Evolutionary conservation across 2,113 vertebrate genomes (phyloP).

Genomic region (Odontesthes bonariensis): DNA sequence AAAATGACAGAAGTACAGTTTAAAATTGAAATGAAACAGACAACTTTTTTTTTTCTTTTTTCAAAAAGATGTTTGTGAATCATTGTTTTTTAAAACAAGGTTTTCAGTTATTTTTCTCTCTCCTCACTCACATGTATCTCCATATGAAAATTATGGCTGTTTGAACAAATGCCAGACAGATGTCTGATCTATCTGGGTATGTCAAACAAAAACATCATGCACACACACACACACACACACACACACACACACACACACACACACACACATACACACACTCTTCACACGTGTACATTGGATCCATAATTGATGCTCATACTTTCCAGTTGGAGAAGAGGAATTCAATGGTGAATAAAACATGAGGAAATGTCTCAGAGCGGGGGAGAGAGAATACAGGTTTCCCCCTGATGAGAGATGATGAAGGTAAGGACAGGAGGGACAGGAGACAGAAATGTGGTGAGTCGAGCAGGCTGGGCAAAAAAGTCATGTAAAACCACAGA

Average conservation of each 20-base stretch:
- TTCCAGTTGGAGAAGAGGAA: slow-evolving; percentile 45
- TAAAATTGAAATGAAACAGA: too few relatives aligned
- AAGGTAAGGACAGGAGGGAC: slow-evolving; percentile 21
- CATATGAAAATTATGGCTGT: slow-evolving; percentile 4
- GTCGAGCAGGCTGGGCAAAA: background rate
- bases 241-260: slow-evolving; percentile 1
- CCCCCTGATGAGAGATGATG: slow-evolving; percentile 31
- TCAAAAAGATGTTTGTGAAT: too few relatives aligned
- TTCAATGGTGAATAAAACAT: slow-evolving; percentile 64
- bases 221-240: background rate
- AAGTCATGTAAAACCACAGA: slow-evolving; percentile 19
- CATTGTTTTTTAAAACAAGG: too few relatives aligned
- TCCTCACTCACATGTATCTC: background rate
- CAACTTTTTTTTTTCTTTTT: too few relatives aligned
- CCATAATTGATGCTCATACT: slow-evolving; percentile 58
- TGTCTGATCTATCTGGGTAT: slow-evolving; percentile 26
- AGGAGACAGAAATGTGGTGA: background rate
- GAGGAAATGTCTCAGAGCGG: slow-evolving; percentile 19
- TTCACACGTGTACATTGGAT: background rate
- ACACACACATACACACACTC: too few relatives aligned
- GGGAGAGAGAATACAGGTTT: background rate
- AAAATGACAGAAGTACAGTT: too few relatives aligned
- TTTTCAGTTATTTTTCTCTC: too few relatives aligned
- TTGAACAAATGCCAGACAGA: slow-evolving; percentile 5
- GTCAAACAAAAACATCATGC: slow-evolving; percentile 35